Percentiles rank a stretch among this genome's conserved stretches.
phyloP scores from a whole-genome alignment of 2,113 vertebrate species.

The Centropristis striata region DNA sequence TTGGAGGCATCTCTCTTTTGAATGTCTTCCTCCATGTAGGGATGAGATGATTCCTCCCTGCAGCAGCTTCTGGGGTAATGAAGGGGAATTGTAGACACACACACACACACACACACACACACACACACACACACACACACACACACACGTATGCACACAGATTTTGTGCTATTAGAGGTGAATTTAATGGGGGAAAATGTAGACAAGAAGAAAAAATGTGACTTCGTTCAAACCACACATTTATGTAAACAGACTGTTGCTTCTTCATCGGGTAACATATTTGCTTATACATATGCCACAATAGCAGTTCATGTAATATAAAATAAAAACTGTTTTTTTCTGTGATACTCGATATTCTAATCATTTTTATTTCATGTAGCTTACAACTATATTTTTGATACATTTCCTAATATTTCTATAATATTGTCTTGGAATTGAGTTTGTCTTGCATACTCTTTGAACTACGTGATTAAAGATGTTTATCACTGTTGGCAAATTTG shows the following conservation, averaged over 20 bases:
- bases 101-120: background rate
- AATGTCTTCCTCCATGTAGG: slow-evolving; percentile 35
- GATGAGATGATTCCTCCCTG: slow-evolving; percentile 47
- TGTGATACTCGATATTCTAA: background rate
- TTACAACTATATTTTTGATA: background rate
- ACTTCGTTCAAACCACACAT: background rate
- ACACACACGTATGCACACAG: background rate
- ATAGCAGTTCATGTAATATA: no score
- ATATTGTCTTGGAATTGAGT: background rate
- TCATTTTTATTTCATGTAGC: background rate
- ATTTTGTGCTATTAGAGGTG: background rate
- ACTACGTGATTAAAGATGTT: background rate
- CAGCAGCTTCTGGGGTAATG: slow-evolving; percentile 52
- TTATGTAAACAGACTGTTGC: background rate
- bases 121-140: background rate
- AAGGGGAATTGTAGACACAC: slow-evolving; percentile 19
- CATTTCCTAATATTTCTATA: no score
- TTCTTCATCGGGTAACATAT: background rate
- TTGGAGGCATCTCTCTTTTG: slow-evolving; percentile 59
- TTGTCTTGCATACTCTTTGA: background rate
- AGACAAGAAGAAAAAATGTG: background rate
- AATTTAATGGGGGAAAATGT: background rate
- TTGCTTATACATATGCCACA: background rate
- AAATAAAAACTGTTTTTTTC: no score
- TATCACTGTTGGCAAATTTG: background rate